These are phyloP conservation scores for Genyomyrus donnyi DNA, from an alignment of 2,113 vertebrate genomes.

Conservation along the genomic window DNA sequence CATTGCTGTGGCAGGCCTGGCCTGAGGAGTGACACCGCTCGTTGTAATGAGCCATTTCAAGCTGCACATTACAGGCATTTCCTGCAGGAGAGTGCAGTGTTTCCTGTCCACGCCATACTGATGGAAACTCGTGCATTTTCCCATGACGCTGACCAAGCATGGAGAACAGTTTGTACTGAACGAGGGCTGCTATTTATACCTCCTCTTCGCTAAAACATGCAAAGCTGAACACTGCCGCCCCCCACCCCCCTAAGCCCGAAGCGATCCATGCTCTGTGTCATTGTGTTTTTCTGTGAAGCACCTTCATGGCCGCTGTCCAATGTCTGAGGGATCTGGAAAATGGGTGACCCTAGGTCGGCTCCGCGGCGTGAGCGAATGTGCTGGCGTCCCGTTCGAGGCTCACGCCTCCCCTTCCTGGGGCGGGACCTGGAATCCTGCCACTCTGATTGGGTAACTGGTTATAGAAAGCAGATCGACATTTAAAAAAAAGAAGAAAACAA, in stretches of 20 bases:
- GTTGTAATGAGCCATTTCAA: conserved; percentile 4
- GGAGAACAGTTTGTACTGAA: conserved; percentile 13
- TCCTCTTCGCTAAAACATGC: background rate
- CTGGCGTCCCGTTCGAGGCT: background rate
- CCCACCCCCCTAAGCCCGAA: background rate
- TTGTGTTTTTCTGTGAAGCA: background rate
- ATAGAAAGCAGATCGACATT: background rate
- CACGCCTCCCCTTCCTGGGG: background rate
- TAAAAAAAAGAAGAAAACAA: background rate
- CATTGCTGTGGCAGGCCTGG: background rate
- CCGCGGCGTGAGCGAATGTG: background rate
- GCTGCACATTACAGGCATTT: conserved; percentile 11
- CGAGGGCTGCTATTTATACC: conserved; percentile 1
- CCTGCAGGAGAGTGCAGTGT: background rate
- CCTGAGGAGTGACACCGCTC: background rate
- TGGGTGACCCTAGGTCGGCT: background rate
- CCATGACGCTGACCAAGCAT: conserved; percentile 12
- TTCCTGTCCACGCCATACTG: conserved; percentile 19
- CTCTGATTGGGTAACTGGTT: background rate
- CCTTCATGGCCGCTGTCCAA: background rate
- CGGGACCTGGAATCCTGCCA: background rate
- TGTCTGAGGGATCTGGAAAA: background rate
- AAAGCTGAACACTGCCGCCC: background rate
- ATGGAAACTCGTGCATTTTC: conserved; percentile 25
- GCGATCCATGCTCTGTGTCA: background rate